These are phyloP conservation scores for Crossaster papposus DNA, from an alignment of 53 echinoderm and acorn worm genomes.

Conservation along the genomic window DNA sequence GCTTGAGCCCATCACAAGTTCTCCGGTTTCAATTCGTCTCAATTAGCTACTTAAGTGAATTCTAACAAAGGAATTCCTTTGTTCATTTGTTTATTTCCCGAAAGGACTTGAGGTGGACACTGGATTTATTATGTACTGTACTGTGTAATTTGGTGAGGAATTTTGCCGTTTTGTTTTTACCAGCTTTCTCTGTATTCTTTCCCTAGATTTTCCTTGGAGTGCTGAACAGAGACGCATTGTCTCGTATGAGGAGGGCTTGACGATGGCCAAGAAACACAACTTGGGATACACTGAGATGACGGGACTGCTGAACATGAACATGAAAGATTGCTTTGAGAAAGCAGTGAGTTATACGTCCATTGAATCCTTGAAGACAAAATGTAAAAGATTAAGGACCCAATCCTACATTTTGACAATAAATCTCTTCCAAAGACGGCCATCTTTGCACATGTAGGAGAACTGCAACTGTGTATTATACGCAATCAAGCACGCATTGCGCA, in stretches of 20 bases:
- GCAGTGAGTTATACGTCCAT: conserved; percentile 68
- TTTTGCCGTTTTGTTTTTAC: neutral
- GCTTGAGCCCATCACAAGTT: too few species aligned
- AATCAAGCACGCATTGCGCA: too few species aligned
- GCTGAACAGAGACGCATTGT: neutral
- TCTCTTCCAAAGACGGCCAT: too few species aligned
- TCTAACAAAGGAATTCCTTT: too few species aligned
- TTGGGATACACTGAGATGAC: neutral
- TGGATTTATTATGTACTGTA: too few species aligned
- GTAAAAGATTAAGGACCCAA: neutral
- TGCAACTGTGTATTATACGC: too few species aligned
- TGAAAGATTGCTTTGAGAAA: conserved; percentile 69
- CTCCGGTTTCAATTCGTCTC: too few species aligned
- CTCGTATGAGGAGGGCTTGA: neutral
- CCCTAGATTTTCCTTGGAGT: neutral
- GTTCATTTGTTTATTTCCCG: too few species aligned
- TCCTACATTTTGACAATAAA: neutral
- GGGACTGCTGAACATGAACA: conserved; percentile 3
- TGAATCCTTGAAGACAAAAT: neutral
- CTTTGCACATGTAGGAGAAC: too few species aligned
- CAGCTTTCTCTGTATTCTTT: neutral
- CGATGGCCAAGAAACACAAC: neutral
- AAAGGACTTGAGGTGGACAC: too few species aligned
- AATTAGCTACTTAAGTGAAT: too few species aligned
- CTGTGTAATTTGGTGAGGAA: neutral